These are phyloP conservation scores for Zosterops japonicus DNA, from an alignment of 2,113 vertebrate species.

Conservation along the genomic window DNA sequence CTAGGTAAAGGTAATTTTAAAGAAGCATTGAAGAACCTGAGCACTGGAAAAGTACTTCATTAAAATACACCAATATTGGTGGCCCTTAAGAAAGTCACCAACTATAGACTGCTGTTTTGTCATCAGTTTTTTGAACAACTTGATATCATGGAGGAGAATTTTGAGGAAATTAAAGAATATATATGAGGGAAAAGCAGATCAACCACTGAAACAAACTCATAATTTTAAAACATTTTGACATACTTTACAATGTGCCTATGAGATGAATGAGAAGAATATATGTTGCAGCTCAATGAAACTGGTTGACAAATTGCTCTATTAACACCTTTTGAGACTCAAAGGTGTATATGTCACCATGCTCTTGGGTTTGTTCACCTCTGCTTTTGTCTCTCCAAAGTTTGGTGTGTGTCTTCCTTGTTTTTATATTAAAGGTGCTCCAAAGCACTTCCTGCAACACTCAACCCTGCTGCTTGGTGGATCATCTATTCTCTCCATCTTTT, in stretches of 20 bases:
- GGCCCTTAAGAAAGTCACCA: not conserved
- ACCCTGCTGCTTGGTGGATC: constrained; percentile 79
- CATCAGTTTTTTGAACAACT: not conserved
- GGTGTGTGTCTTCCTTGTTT: not conserved
- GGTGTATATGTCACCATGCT: not conserved
- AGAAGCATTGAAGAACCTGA: not conserved
- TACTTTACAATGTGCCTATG: not conserved
- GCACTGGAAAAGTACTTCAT: constrained; percentile 16
- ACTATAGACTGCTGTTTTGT: not conserved
- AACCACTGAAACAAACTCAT: not conserved
- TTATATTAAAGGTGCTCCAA: constrained; percentile 88
- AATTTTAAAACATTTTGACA: not conserved
- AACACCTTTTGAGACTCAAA: not conserved
- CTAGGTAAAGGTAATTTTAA: not conserved
- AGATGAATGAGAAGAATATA: not conserved
- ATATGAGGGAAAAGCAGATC: not conserved
- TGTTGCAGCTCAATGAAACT: not conserved
- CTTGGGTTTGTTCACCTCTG: not conserved
- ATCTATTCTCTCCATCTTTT: constrained; percentile 85
- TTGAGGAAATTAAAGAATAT: not conserved
- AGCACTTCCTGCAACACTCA: constrained; percentile 90
- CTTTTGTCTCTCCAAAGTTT: not conserved
- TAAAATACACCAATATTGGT: not conserved
- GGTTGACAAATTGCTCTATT: not conserved
- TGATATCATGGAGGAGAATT: not conserved